phyloP scores from a whole-genome alignment of 2,113 vertebrate genomes.

The Tetraodon nigroviridis region DNA sequence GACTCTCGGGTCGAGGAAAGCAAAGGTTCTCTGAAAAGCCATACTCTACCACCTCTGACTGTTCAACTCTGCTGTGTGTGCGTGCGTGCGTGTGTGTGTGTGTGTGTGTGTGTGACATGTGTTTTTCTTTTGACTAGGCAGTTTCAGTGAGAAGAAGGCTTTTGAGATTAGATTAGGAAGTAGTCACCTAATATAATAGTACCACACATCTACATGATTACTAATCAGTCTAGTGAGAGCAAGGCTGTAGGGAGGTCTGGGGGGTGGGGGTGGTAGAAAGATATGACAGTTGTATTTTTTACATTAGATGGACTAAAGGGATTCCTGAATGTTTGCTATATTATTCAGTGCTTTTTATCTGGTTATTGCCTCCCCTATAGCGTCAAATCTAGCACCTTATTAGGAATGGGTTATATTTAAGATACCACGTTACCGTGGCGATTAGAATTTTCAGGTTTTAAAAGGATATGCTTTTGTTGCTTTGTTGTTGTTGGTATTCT shows the following conservation, averaged over 20 bases:
- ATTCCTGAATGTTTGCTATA: constrained; percentile 5
- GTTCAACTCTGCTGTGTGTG: constrained; percentile 43
- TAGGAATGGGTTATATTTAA: not conserved
- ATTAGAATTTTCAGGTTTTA: constrained; percentile 13
- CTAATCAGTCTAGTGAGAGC: too few relatives aligned
- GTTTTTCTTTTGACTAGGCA: constrained; percentile 22
- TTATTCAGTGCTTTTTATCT: constrained; percentile 24
- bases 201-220: too few relatives aligned
- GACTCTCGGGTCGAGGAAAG: constrained; percentile 42
- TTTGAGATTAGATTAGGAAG: not conserved
- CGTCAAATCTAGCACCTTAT: constrained; percentile 33
- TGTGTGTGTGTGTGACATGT: not conserved
- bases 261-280: not conserved
- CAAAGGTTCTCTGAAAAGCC: constrained; percentile 57
- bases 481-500: too few relatives aligned
- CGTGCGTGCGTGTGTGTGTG: constrained; percentile 32
- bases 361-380: constrained; percentile 21
- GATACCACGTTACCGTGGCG: not conserved
- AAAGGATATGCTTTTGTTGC: too few relatives aligned
- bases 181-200: too few relatives aligned
- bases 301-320: constrained; percentile 8
- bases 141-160: constrained; percentile 32
- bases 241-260: not conserved
- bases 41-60: constrained; percentile 59
- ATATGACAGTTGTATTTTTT: constrained; percentile 5